Conservation (phyloP, 2,113 vertebrate species). For the Copsychus sechellarum region DNA sequence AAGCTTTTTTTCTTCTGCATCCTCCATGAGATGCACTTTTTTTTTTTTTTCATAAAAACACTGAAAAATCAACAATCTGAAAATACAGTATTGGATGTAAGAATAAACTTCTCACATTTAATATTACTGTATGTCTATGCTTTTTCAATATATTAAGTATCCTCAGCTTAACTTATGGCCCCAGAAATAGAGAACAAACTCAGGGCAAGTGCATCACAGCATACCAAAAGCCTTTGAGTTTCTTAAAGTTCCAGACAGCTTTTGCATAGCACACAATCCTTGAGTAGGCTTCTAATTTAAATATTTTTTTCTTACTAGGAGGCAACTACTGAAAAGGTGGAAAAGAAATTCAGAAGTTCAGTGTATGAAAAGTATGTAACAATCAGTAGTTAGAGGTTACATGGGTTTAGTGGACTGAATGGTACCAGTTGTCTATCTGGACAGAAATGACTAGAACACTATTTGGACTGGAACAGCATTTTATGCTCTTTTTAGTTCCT, state of each 20-base stretch:
- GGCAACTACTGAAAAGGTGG: not conserved
- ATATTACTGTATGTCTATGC: not conserved
- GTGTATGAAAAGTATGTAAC: not conserved
- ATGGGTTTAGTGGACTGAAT: not conserved
- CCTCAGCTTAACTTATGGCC: not conserved
- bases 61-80: not conserved
- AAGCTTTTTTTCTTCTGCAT: not conserved
- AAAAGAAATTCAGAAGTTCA: not conserved
- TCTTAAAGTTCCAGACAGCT: not conserved
- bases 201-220: not conserved
- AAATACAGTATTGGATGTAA: not conserved
- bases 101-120: not conserved
- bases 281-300: not conserved
- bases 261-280: rapidly evolving
- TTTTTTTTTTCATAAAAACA: not conserved
- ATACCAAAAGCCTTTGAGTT: not conserved
- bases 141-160: not conserved
- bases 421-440: not conserved
- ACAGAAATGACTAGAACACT: not conserved
- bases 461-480: not conserved
- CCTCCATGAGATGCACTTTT: not conserved
- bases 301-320: not conserved
- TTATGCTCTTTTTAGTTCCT: not conserved
- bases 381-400: not conserved
- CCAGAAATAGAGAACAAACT: not conserved